A percentile compares a stretch with the other conserved stretches of the same genome.
These are phyloP conservation scores for Drosophila novamexicana DNA, from an alignment of 1,140 invertebrate genomes.

Conservation along the genomic window DNA sequence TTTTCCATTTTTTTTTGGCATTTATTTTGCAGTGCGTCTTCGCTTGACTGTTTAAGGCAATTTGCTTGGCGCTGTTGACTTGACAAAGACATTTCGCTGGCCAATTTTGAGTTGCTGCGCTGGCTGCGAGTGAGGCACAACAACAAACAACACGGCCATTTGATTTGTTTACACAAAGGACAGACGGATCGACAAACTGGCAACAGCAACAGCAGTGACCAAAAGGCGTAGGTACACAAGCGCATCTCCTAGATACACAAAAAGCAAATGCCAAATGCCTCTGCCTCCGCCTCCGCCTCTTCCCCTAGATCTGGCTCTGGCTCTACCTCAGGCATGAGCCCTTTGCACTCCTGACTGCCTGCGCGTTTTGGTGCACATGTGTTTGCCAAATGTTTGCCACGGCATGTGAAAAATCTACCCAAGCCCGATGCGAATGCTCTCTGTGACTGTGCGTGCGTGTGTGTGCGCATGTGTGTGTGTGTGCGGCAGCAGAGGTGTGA, in stretches of 20 bases:
- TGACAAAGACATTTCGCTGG: slow-evolving; percentile 77
- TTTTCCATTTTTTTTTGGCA: slow-evolving; percentile 19
- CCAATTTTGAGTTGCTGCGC: slow-evolving; percentile 55
- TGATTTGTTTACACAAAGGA: slow-evolving; percentile 76
- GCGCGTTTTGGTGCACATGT: slow-evolving; percentile 64
- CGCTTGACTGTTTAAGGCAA: slow-evolving; percentile 65
- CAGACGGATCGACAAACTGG: slow-evolving; percentile 21
- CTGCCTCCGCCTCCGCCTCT: slow-evolving; percentile 9
- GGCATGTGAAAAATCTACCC: slow-evolving; percentile 77
- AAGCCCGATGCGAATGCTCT: slow-evolving; percentile 35
- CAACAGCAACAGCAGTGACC: slow-evolving; percentile 66
- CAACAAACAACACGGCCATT: slow-evolving; percentile 69
- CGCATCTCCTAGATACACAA: slow-evolving; percentile 62
- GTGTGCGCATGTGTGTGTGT: slow-evolving; percentile 23
- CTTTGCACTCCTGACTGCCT: slow-evolving; percentile 37
- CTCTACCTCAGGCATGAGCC: slow-evolving; percentile 7
- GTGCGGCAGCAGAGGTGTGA: slow-evolving; percentile 62
- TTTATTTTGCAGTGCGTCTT: slow-evolving; percentile 9
- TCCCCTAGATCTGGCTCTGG: not conserved
- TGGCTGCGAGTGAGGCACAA: slow-evolving; percentile 46
- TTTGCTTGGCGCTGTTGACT: slow-evolving; percentile 67
- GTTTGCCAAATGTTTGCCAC: slow-evolving; percentile 81
- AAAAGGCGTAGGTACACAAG: slow-evolving; percentile 74
- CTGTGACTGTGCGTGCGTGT: slow-evolving; percentile 6
- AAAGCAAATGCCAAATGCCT: slow-evolving; percentile 11